Conservation (phyloP, 2,113 vertebrate genomes). For the Gambusia affinis region DNA sequence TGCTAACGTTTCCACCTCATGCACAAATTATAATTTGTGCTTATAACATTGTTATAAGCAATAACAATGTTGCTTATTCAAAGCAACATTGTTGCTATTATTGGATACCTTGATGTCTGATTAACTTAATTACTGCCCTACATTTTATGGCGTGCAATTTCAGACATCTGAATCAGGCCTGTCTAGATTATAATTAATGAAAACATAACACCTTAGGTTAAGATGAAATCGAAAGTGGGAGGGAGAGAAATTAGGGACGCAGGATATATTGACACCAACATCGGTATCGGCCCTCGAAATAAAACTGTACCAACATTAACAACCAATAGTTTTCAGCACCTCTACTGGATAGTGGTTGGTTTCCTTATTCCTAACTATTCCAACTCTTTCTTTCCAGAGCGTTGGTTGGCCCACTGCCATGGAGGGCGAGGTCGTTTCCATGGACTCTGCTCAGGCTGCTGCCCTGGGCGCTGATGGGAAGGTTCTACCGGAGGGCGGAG, state of each 20-base stretch:
- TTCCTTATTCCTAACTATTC: neutral
- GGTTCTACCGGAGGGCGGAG: conserved; percentile 51
- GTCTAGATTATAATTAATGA: neutral
- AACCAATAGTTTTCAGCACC: too few species aligned
- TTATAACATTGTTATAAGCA: too few species aligned
- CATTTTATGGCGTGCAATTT: too few species aligned
- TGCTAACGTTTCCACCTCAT: too few species aligned
- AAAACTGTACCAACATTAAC: too few species aligned
- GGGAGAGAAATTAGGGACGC: neutral
- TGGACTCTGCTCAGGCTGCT: conserved; percentile 52
- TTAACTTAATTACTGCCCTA: too few species aligned
- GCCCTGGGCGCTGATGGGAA: conserved; percentile 54
- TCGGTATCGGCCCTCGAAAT: too few species aligned
- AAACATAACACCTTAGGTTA: neutral
- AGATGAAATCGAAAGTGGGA: neutral
- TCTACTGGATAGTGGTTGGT: neutral
- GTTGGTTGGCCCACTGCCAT: conserved; percentile 48
- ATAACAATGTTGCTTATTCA: too few species aligned
- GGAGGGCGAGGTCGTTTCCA: conserved; percentile 72
- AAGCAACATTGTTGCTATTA: too few species aligned
- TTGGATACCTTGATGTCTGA: too few species aligned
- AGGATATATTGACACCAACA: too few species aligned
- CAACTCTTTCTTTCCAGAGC: neutral
- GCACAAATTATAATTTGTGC: too few species aligned
- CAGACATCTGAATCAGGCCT: neutral